Base-by-base conservation (phyloP, 1,140 invertebrate genomes). In the Drosophila ohnishii region DNA sequence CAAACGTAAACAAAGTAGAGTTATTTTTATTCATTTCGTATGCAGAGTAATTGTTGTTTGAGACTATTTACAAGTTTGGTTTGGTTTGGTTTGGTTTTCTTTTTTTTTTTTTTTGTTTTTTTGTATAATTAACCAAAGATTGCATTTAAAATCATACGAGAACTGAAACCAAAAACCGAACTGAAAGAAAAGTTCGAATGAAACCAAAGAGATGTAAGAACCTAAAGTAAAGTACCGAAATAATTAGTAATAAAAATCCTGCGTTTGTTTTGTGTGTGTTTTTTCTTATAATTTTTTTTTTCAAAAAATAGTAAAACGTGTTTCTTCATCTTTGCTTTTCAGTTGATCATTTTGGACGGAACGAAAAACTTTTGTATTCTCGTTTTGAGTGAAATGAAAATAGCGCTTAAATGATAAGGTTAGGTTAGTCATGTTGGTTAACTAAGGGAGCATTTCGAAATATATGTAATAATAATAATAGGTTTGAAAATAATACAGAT, bases 51-150 rank as follows among this genome's bases (percentile, higher is more conserved):
- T 80, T 87, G 74, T 75, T 86, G 72, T 80, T 83, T 75, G 83
- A 85, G 82, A 88, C 84, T 88, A 88, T 88, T 88, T 88, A 88
- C 84, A 88, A 88, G 84, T 88, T 88, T 77, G 76, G 63, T 88
- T 88, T 82, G 60, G 67, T 76, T 82, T 80, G 22, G 28, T 64
- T 81, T 80, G 34, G 42, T 55, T 60, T 57, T 22, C 51, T 22
- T 50, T 53, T 40, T 55, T 37, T 67, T 63, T 70, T 37, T 22
- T 57, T 45, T 53, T 61, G 66, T 55, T 82, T 59, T 62, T 70
- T 71, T 71, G 67, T 71, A 71, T 71, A 71, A 71, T 48, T 42
- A 71, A 71, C 65, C n/a, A 50, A 71, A 71, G 30, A 13, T 71
- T 71, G 67, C 67, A 71, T 71, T 37, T 19, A 34, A 71, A 71